phyloP scores from a whole-genome alignment of 30 jellyfish, hydroid and myxozoan species.

The Nemopilema nomurai region DNA sequence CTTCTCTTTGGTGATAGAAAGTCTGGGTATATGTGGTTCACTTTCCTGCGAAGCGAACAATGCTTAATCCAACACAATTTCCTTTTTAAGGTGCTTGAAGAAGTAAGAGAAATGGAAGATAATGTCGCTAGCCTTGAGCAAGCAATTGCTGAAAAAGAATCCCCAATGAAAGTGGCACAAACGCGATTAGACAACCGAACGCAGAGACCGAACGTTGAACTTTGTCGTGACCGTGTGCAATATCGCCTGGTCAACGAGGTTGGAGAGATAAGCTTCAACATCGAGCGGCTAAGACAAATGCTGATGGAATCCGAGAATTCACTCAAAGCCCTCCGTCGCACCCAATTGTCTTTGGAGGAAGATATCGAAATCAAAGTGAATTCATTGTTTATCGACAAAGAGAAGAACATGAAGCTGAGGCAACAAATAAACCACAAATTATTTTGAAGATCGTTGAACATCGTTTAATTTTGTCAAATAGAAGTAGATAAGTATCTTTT shows the following conservation, averaged over 20 bases:
- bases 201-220: slow-evolving; percentile 86
- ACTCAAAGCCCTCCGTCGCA: slow-evolving; percentile 79
- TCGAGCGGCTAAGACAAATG: slow-evolving; percentile 71
- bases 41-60: neutral
- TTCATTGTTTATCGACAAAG: slow-evolving; percentile 86
- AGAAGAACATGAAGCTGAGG: slow-evolving; percentile 79
- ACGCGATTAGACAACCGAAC: slow-evolving; percentile 91
- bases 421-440: slow-evolving; percentile 66
- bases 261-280: slow-evolving; percentile 72
- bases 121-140: slow-evolving; percentile 69
- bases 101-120: slow-evolving; percentile 81
- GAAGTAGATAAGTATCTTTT: neutral
- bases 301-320: slow-evolving; percentile 72
- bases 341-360: slow-evolving; percentile 80
- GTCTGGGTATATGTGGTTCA: neutral
- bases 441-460: slow-evolving; percentile 13
- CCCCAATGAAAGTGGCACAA: slow-evolving; percentile 92
- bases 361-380: slow-evolving; percentile 80
- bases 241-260: slow-evolving; percentile 87
- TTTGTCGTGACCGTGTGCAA: slow-evolving; percentile 93
- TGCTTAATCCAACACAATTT: neutral
- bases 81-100: slow-evolving; percentile 65
- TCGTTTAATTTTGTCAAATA: neutral
- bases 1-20: neutral
- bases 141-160: slow-evolving; percentile 85